Evolutionary conservation across 2,888 invertebrate genomes (phyloP), one percentile per base, ranked within the genome.

Genomic region (Drosophila cracens): DNA sequence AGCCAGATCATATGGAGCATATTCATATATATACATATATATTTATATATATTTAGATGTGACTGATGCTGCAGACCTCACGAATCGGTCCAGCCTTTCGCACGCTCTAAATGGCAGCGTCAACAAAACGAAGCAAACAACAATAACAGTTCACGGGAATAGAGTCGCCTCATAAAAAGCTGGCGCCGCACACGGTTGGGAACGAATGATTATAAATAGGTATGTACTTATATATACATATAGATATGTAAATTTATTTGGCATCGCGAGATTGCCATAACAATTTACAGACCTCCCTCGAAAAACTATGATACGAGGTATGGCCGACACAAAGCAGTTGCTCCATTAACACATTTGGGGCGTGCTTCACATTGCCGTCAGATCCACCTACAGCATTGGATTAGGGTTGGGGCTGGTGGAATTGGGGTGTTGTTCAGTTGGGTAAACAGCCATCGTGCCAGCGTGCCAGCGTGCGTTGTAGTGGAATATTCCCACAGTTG

Each of bases 401-500:
- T 5, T 43, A 2, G 43, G 25, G 21, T 33, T 21, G 21, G 1
- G 40, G n/a, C 4, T 48, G 48, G 38, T 18, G 13, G 10, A 33
- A 27, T 10, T 18, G 51, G 56, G 46, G 43, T 49, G 56, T 31
- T 25, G 34, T 48, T 57, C 66, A 72, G 58, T 81, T 74, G 58
- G 53, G 69, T 81, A 86, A 85, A 79, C 74, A 79, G 58, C 25
- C 65, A n/a, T 38, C 46, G 70, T 70, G 62, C 65, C 31, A 8
- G 31, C 31, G 8, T 43, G 52, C 76, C 65, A 29, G 56, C 49
- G 69, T 68, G 60, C 65, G 77, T 81, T 86, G 81, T 83, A 87
- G 59, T 85, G 85, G 88, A 85, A 85, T 85, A 85, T 85, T 85
- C 85, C 85, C 85, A 85, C 88, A 88, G 82, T 76, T 82, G 73